Percentiles rank a stretch among this genome's conserved stretches.
phyloP scores from a whole-genome alignment of 2,113 vertebrate species.

The Laticauda colubrina region DNA sequence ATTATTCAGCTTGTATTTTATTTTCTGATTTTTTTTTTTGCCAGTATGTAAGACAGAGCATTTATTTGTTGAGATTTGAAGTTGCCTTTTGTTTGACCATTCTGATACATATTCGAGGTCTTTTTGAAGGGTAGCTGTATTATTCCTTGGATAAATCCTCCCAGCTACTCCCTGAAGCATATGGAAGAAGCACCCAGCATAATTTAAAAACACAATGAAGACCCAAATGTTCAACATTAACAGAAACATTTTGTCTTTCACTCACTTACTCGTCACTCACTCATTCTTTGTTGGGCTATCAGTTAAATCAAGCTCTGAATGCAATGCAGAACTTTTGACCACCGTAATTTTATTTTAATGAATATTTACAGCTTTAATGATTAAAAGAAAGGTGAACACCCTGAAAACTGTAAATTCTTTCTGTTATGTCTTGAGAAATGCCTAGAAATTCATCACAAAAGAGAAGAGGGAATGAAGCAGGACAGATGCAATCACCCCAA shows the following conservation, averaged over 20 bases:
- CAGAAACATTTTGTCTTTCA: neutral
- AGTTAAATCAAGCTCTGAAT: conserved; percentile 42
- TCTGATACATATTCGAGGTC: no score
- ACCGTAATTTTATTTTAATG: conserved; percentile 48
- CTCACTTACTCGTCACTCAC: neutral
- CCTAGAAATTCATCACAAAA: conserved; percentile 45
- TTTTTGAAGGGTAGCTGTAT: no score
- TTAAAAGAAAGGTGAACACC: conserved; percentile 55
- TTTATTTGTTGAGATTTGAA: no score
- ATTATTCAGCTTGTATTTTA: no score
- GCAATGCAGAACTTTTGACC: conserved; percentile 35
- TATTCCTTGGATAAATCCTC: conserved; percentile 24
- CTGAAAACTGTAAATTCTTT: conserved; percentile 50
- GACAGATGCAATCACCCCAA: conserved; percentile 52
- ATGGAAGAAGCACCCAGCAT: neutral
- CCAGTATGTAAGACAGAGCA: no score
- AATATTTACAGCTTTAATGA: conserved; percentile 44
- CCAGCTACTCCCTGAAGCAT: conserved; percentile 8
- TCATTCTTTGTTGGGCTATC: conserved; percentile 42
- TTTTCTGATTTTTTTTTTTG: no score
- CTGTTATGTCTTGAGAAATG: conserved; percentile 35
- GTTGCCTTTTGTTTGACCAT: no score
- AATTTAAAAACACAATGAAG: conserved; percentile 37
- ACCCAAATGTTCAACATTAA: conserved; percentile 12
- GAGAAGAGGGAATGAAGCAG: conserved; percentile 46